phyloP scores from a whole-genome alignment of 2,113 vertebrate genomes.

The Arizona elegans region DNA sequence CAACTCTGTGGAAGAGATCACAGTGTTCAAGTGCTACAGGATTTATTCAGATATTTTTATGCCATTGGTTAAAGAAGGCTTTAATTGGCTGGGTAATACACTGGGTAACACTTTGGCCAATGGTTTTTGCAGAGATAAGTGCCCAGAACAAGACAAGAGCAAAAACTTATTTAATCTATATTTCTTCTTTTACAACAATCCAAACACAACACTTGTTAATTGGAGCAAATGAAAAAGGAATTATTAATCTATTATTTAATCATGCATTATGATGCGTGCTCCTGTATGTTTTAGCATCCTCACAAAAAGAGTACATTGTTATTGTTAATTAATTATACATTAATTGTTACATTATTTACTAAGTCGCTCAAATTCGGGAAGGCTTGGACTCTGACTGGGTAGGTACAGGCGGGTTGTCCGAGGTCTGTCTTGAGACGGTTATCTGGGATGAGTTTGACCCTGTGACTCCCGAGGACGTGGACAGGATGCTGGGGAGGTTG shows the following conservation, averaged over 20 bases:
- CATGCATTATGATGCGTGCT: fast-evolving
- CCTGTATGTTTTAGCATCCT: not conserved
- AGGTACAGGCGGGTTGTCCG: no score
- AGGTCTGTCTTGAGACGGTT: no score
- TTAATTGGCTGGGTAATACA: not conserved
- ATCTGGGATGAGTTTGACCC: no score
- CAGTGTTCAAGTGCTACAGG: not conserved
- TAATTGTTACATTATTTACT: no score
- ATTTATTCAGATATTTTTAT: not conserved
- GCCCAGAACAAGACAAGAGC: not conserved
- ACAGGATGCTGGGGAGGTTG: no score
- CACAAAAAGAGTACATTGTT: not conserved
- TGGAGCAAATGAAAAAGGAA: not conserved
- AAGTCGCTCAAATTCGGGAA: no score
- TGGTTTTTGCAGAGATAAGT: not conserved
- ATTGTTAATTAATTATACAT: no score
- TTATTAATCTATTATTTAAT: not conserved
- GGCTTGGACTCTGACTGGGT: no score
- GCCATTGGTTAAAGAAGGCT: not conserved
- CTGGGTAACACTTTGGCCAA: not conserved
- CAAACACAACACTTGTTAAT: not conserved
- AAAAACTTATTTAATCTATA: not conserved
- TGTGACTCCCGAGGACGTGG: no score
- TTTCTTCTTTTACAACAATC: not conserved
- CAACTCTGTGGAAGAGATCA: not conserved